Evolutionary conservation across 2,113 vertebrate genomes (phyloP), one percentile per base, ranked within the genome.

Genomic region (Pseudorhombus dupliciocellatus): DNA sequence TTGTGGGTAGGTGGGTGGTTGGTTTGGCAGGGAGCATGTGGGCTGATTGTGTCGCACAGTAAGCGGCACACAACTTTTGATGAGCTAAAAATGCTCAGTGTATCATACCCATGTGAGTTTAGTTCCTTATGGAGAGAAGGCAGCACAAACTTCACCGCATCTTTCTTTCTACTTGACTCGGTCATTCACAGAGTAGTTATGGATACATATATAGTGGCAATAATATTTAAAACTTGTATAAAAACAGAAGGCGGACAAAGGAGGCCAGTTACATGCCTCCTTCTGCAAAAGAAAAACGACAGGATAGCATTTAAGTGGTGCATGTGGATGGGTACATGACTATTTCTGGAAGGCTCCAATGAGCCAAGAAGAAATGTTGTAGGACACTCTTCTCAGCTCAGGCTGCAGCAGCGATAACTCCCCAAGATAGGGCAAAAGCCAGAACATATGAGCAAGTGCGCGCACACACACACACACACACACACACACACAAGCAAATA

Each of bases 321-420:
- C 59, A 74, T 66, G 66, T 82, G 64, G 60, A 86, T 79, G 37
- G 61, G 56, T 51, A 66, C 65, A 84, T 71, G 68, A 50, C 84
- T 84, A 86, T 84, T 88, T 90, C 70, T 81, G 75, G 83, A 84
- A 28, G 42, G 52, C 81, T 78, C 74, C 80, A 78, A 84, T 85
- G 70, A 87, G 66, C 61, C 18, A 54, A 71, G 69, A 78, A 80
- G 50, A 83, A 75, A 84, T 85, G 80, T 86, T 44, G 10, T 48
- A 72, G 85, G 70, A 76, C 68, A 55, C 75, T 85, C 68, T 82
- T 87, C 84, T 75, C 65, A 74, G 55, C 74, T 72, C 75, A 40
- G 68, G 73, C 75, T 86, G 77, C 56, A 55, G 79, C 51, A 65
- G 78, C 66, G 64, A 72, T 67, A 85, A 81, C 69, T 80, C 70